A percentile compares a stretch with the other conserved stretches of the same genome.
These are phyloP conservation scores for Neolamprologus hecqui DNA, from an alignment of 2,113 vertebrate species.

Conservation along the genomic window DNA sequence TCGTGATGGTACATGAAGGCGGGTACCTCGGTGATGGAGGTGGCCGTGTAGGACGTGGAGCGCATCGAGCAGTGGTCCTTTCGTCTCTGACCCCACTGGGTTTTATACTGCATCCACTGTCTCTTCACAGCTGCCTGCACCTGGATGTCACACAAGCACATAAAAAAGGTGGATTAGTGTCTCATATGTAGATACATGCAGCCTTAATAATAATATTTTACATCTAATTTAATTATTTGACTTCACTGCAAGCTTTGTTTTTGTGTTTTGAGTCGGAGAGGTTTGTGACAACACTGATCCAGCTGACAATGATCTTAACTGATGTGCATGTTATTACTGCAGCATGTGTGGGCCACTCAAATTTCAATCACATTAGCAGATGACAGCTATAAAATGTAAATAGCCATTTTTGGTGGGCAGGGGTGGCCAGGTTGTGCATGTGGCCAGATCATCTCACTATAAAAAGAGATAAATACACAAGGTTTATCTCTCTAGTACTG, in stretches of 20 bases:
- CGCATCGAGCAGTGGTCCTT: conserved; percentile 80
- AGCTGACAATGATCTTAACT: background rate
- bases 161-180: background rate
- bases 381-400: background rate
- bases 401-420: background rate
- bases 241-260: background rate
- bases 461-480: background rate
- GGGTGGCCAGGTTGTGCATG: background rate
- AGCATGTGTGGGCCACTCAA: background rate
- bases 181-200: background rate
- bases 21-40: conserved; percentile 82
- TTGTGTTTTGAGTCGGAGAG: background rate
- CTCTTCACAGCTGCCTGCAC: conserved; percentile 86
- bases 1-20: conserved; percentile 83
- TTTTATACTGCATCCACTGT: conserved; percentile 87
- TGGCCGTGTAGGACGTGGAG: conserved; percentile 82
- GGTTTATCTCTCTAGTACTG: background rate
- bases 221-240: background rate
- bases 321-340: background rate
- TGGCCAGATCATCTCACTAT: background rate
- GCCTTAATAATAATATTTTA: background rate
- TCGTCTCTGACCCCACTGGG: conserved; percentile 82
- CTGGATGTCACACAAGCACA: conserved; percentile 56
- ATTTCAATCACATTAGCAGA: conserved; percentile 3
- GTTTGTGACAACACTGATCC: background rate